phyloP scores from a whole-genome alignment of 2,888 invertebrate genomes.

The Himalopsyche tibetana region DNA sequence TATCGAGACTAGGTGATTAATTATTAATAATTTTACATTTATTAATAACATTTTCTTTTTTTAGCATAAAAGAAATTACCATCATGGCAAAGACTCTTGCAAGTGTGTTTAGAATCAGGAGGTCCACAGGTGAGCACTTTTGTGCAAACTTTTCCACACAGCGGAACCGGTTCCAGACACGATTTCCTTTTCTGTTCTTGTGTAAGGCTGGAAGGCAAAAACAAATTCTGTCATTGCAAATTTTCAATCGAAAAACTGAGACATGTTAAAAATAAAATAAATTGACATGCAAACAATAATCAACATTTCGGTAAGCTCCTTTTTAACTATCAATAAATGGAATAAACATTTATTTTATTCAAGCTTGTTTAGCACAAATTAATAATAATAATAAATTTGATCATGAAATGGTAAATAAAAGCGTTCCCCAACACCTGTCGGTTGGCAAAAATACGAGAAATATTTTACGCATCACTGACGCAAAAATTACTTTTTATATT shows the following conservation, averaged over 20 bases:
- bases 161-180: constrained; percentile 89
- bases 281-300: too few relatives aligned
- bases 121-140: constrained; percentile 84
- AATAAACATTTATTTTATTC: neutral
- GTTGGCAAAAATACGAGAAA: too few relatives aligned
- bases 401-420: too few relatives aligned
- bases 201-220: constrained; percentile 66
- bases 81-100: constrained; percentile 81
- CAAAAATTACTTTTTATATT: too few relatives aligned
- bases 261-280: too few relatives aligned
- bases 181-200: constrained; percentile 76
- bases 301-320: too few relatives aligned
- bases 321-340: too few relatives aligned
- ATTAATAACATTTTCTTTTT: neutral
- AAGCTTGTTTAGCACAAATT: neutral
- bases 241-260: constrained; percentile 67
- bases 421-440: too few relatives aligned
- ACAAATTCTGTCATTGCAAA: neutral
- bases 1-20: neutral
- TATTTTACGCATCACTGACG: too few relatives aligned
- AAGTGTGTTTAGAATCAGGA: constrained; percentile 80
- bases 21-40: too few relatives aligned
- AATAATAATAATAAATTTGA: too few relatives aligned
- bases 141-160: constrained; percentile 84
- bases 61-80: constrained; percentile 69